These are phyloP conservation scores for Boloria selene DNA, from an alignment of 2,888 invertebrate species.

Conservation along the genomic window DNA sequence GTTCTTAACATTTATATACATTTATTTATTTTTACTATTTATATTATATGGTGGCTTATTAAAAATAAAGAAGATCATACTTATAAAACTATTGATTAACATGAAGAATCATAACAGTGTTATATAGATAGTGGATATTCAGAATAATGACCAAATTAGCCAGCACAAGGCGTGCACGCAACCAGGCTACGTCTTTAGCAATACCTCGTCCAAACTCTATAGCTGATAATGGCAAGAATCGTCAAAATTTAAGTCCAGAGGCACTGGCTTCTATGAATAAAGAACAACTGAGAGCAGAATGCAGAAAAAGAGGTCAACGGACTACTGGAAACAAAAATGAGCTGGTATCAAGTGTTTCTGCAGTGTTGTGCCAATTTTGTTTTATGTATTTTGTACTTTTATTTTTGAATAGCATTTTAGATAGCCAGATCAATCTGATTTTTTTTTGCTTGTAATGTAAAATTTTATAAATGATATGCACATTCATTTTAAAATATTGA, in stretches of 20 bases:
- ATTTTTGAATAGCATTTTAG: constrained; percentile 6
- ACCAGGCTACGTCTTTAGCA: constrained; percentile 67
- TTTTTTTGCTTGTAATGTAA: constrained; percentile 14
- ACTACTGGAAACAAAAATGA: constrained; percentile 86
- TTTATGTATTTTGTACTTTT: constrained; percentile 13
- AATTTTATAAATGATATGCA: constrained; percentile 5
- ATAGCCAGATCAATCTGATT: constrained; percentile 5
- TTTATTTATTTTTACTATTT: not conserved
- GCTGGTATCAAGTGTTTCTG: constrained; percentile 83
- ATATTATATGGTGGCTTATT: constrained; percentile 34
- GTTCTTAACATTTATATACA: constrained; percentile 20
- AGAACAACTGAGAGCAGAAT: constrained; percentile 86
- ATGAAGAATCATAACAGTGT: constrained; percentile 42
- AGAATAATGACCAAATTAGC: constrained; percentile 59
- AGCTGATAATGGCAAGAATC: constrained; percentile 70
- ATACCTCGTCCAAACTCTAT: constrained; percentile 72
- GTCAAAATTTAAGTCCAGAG: constrained; percentile 73
- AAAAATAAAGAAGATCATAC: constrained; percentile 26
- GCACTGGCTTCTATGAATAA: constrained; percentile 84
- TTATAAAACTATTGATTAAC: constrained; percentile 33
- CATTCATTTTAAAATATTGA: constrained; percentile 4
- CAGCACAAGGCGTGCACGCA: constrained; percentile 71
- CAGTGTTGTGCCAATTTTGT: constrained; percentile 36
- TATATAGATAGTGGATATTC: constrained; percentile 41
- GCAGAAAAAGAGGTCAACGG: constrained; percentile 86